phyloP scores from a whole-genome alignment of 2,888 invertebrate species.

The Temnothorax rugatulus region DNA sequence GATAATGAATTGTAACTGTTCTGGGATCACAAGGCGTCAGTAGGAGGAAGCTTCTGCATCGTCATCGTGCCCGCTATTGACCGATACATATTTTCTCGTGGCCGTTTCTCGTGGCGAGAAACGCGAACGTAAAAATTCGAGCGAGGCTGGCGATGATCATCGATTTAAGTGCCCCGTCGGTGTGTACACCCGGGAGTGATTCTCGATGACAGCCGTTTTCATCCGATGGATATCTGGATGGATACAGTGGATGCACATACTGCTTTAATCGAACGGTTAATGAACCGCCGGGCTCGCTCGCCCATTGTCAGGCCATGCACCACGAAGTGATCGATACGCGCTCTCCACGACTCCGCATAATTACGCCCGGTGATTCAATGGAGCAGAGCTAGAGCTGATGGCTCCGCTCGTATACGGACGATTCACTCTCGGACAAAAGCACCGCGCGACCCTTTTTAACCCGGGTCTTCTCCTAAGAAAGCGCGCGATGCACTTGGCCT shows the following conservation, averaged over 20 bases:
- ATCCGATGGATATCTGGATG: constrained; percentile 52
- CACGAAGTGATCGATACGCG: constrained; percentile 71
- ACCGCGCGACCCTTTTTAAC: constrained; percentile 73
- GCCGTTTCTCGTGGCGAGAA: constrained; percentile 11
- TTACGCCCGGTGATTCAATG: constrained; percentile 71
- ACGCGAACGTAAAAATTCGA: constrained; percentile 43
- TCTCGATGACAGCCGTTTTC: constrained; percentile 56
- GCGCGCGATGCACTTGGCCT: constrained; percentile 31
- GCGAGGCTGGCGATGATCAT: constrained; percentile 58
- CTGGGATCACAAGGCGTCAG: constrained; percentile 31
- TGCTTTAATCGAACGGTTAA: constrained; percentile 78
- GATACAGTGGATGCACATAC: constrained; percentile 66
- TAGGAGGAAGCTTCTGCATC: constrained; percentile 22
- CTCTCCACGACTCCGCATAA: constrained; percentile 69
- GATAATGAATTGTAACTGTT: constrained; percentile 21
- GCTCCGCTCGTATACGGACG: constrained; percentile 52
- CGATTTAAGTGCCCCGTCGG: constrained; percentile 50
- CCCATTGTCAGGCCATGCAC: constrained; percentile 69
- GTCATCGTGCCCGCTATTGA: constrained; percentile 36
- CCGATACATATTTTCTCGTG: constrained; percentile 26
- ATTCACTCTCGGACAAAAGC: constrained; percentile 71
- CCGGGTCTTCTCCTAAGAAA: constrained; percentile 56
- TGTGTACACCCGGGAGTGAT: constrained; percentile 36
- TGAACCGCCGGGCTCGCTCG: constrained; percentile 71
- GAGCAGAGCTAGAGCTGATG: constrained; percentile 51